These are phyloP conservation scores for Thymelicus lineola DNA, from an alignment of 2,888 invertebrate species.

Conservation along the genomic window DNA sequence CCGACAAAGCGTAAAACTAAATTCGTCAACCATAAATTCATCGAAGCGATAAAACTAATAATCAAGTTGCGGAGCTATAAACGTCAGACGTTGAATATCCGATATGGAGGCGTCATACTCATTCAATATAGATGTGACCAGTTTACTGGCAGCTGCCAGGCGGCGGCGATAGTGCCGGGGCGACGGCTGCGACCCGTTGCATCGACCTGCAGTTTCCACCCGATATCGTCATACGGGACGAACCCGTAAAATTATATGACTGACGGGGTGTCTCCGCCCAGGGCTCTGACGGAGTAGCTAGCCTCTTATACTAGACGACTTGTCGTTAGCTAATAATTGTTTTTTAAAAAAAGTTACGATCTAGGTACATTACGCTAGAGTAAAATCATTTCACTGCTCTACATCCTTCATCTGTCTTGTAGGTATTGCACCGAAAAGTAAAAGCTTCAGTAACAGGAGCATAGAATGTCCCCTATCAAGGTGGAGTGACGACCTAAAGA, in stretches of 20 bases:
- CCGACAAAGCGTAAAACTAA: not conserved
- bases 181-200: constrained; percentile 6
- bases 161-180: not conserved
- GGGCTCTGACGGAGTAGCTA: not conserved
- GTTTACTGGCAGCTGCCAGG: constrained; percentile 4
- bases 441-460: no score
- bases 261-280: constrained; percentile 19
- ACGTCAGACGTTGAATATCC: constrained; percentile 23
- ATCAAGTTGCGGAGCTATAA: not conserved
- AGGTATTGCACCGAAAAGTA: no score
- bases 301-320: not conserved
- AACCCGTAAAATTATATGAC: constrained; percentile 24
- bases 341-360: no score
- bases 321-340: not conserved
- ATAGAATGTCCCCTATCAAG: no score
- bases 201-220: constrained; percentile 23
- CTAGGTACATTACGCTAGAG: no score
- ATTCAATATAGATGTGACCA: constrained; percentile 20
- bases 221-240: constrained; percentile 21
- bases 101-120: constrained; percentile 15
- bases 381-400: not conserved
- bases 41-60: not conserved
- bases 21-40: constrained; percentile 6
- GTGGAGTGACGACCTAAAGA: no score
- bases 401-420: no score